A percentile compares a stretch with the other conserved stretches of the same genome.
Evolutionary conservation across 2,113 vertebrate genomes (phyloP).

Genomic region (Lynx canadensis): DNA sequence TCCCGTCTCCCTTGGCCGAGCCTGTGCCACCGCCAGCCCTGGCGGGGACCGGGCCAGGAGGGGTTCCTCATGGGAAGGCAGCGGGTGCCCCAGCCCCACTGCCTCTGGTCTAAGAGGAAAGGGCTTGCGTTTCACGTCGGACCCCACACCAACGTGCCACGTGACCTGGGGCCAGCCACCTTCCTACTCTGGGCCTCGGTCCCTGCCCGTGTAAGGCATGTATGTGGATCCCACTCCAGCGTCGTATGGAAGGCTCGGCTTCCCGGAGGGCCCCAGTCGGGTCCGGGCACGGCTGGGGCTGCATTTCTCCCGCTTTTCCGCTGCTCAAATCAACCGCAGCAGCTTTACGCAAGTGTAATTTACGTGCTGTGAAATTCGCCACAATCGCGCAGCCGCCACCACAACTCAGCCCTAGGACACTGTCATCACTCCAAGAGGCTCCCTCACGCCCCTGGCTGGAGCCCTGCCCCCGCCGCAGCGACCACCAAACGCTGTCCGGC

Average conservation of each 20-base stretch:
- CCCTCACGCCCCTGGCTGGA: fast-evolving
- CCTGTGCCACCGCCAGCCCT: not conserved
- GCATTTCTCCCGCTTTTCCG: not conserved
- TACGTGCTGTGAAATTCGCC: fast-evolving
- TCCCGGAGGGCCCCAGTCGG: not conserved
- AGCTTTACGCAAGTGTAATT: fast-evolving
- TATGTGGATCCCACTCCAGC: fast-evolving
- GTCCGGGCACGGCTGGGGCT: fast-evolving
- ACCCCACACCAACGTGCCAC: fast-evolving
- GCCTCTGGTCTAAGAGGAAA: too few species aligned
- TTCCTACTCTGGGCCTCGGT: not conserved
- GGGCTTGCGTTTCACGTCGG: not conserved
- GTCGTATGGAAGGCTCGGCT: fast-evolving
- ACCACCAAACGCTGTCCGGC: fast-evolving
- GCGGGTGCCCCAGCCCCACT: fast-evolving
- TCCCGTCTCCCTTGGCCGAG: not conserved
- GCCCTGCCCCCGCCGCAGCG: fast-evolving
- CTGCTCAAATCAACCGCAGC: not conserved
- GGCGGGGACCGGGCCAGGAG: fast-evolving
- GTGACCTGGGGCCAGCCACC: not conserved
- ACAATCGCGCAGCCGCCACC: fast-evolving
- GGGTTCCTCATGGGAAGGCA: not conserved
- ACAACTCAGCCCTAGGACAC: fast-evolving
- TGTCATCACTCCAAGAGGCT: not conserved
- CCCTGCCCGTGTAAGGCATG: fast-evolving